Evolutionary conservation across 2,113 vertebrate species (phyloP).

Genomic region (Turnix velox): DNA sequence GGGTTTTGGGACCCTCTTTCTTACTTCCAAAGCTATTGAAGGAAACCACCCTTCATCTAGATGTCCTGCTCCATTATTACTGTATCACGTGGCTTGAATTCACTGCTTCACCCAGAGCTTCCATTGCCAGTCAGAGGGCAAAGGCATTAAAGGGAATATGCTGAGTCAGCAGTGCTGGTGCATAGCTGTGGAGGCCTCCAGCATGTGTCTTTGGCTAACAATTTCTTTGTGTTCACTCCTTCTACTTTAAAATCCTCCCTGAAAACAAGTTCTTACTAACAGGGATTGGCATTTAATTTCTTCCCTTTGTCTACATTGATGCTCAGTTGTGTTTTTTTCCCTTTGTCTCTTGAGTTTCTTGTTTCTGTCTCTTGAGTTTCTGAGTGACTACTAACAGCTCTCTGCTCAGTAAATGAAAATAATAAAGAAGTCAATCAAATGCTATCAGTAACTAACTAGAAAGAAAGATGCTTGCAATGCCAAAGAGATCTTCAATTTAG

Average conservation of each 20-base stretch:
- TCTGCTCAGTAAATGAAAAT: not conserved
- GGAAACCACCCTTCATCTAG: not conserved
- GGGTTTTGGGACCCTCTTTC: not conserved
- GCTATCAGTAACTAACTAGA: not conserved
- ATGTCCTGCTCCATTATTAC: not conserved
- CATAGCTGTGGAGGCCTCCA: not conserved
- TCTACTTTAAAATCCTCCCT: not conserved
- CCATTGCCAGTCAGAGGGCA: not conserved
- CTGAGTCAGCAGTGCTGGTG: not conserved
- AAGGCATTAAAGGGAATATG: not conserved
- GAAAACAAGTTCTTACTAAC: not conserved
- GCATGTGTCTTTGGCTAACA: not conserved
- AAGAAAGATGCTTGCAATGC: not conserved
- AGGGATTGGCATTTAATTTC: not conserved
- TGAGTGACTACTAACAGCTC: not conserved
- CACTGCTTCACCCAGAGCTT: not conserved
- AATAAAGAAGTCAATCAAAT: not conserved
- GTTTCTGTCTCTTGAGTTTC: not conserved
- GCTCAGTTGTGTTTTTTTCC: not conserved
- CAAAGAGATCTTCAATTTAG: not conserved
- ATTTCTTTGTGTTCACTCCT: not conserved
- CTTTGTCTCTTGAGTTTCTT: not conserved
- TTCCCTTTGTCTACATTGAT: not conserved
- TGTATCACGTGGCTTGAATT: not conserved
- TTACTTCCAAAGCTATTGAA: not conserved